Conservation (phyloP, 2,888 invertebrate genomes). For the Chymomyza caudatula region DNA sequence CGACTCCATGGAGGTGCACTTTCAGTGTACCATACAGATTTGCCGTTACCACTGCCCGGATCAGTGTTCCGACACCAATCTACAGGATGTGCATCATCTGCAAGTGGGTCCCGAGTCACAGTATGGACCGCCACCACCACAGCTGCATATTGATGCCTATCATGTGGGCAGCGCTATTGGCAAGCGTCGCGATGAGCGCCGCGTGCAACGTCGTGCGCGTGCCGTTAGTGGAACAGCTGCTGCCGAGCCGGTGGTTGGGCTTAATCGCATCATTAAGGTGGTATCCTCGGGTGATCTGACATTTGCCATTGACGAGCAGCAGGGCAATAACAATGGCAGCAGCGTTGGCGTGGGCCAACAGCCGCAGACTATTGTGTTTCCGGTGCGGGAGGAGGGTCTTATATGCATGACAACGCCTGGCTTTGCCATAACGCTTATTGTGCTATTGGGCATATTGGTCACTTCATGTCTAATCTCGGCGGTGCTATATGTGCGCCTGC, state of each 20-base stretch:
- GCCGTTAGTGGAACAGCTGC: slow-evolving; percentile 78
- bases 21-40: slow-evolving; percentile 96
- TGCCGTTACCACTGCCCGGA: slow-evolving; percentile 95
- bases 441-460: slow-evolving; percentile 89
- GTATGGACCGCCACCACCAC: slow-evolving; percentile 85
- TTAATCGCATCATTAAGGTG: slow-evolving; percentile 92
- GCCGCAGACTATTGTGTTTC: slow-evolving; percentile 86
- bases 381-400: slow-evolving; percentile 83
- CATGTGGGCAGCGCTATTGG: slow-evolving; percentile 82
- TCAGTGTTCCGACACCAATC: slow-evolving; percentile 87
- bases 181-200: slow-evolving; percentile 84
- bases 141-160: slow-evolving; percentile 82
- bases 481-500: slow-evolving; percentile 88
- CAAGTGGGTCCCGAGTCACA: slow-evolving; percentile 81
- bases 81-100: slow-evolving; percentile 81
- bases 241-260: slow-evolving; percentile 87
- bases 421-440: slow-evolving; percentile 90
- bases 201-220: slow-evolving; percentile 82
- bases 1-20: slow-evolving; percentile 97
- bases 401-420: slow-evolving; percentile 98
- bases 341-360: slow-evolving; percentile 68
- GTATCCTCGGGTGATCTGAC: slow-evolving; percentile 94
- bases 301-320: slow-evolving; percentile 86
- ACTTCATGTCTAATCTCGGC: slow-evolving; percentile 92
- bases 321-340: slow-evolving; percentile 80